A percentile compares a stretch with the other conserved stretches of the same genome.
These are phyloP conservation scores for Vipera latastei DNA, from an alignment of 2,797 vertebrate genomes.

Conservation along the genomic window DNA sequence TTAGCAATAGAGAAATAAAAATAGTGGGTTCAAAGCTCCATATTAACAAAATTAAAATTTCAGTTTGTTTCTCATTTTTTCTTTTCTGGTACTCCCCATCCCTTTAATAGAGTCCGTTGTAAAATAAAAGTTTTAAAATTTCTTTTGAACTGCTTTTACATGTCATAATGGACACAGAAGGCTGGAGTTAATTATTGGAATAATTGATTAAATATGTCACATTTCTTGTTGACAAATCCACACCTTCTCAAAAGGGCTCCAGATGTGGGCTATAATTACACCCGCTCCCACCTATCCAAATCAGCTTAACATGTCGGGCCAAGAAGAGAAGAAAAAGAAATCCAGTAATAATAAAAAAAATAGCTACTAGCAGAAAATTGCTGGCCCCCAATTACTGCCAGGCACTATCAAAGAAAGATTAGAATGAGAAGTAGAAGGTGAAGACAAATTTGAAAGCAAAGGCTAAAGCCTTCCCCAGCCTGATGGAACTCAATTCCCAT, in stretches of 20 bases:
- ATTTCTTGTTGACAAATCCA: conserved; percentile 47
- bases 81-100: not conserved
- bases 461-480: not conserved
- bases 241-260: conserved; percentile 59
- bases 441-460: not conserved
- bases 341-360: not conserved
- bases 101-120: not conserved
- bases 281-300: not conserved
- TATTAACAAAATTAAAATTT: not conserved
- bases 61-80: not conserved
- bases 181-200: conserved; percentile 49
- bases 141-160: conserved; percentile 13
- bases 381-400: conserved; percentile 46
- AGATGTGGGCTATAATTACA: conserved; percentile 51
- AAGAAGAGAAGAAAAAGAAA: not conserved
- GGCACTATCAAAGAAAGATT: conserved; percentile 29
- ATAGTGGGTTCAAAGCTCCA: not conserved
- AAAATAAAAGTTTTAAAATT: not conserved
- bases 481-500: not conserved
- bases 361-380: conserved; percentile 45
- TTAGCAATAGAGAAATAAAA: not conserved
- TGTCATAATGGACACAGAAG: conserved; percentile 35
- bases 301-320: conserved; percentile 24
- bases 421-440: not conserved
- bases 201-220: conserved; percentile 60